Conservation (phyloP, 2,888 invertebrate species). For the Eupithecia vulgata region DNA sequence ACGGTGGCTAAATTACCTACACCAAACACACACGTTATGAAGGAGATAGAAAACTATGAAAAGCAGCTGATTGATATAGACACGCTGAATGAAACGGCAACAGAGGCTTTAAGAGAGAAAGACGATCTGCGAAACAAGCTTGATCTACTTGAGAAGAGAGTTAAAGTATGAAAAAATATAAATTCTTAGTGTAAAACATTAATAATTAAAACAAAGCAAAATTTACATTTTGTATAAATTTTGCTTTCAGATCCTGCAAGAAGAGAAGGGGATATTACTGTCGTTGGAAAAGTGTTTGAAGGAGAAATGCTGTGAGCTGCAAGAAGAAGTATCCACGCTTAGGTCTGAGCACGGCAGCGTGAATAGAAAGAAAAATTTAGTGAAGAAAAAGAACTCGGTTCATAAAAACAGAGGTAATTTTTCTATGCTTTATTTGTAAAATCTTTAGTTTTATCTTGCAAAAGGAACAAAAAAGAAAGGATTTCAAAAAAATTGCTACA, state of each 20-base stretch:
- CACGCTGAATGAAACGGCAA: slow-evolving; percentile 87
- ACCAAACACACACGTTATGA: slow-evolving; percentile 85
- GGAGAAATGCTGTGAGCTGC: slow-evolving; percentile 89
- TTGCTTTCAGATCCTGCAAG: slow-evolving; percentile 86
- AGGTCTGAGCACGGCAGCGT: slow-evolving; percentile 82
- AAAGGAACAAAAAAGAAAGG: not conserved
- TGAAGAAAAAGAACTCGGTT: slow-evolving; percentile 77
- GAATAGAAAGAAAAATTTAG: slow-evolving; percentile 77
- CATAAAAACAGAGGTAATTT: slow-evolving; percentile 76
- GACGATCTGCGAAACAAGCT: slow-evolving; percentile 87
- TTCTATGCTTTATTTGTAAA: too few species aligned
- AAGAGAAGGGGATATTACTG: slow-evolving; percentile 89
- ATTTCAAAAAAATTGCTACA: not conserved
- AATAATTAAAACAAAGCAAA: not conserved
- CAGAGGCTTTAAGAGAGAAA: slow-evolving; percentile 88
- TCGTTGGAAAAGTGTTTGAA: slow-evolving; percentile 90
- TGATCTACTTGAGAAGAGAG: slow-evolving; percentile 87
- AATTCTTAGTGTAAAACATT: not conserved
- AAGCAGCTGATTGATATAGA: slow-evolving; percentile 92
- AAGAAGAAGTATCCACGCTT: slow-evolving; percentile 87
- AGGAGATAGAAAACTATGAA: slow-evolving; percentile 90
- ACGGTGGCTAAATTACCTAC: slow-evolving; percentile 86
- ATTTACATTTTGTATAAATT: not conserved
- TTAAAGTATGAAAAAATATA: slow-evolving; percentile 81
- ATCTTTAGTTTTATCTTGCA: not conserved